Base-by-base conservation (phyloP, 2,888 invertebrate genomes). In the Dendrolimus houi region DNA sequence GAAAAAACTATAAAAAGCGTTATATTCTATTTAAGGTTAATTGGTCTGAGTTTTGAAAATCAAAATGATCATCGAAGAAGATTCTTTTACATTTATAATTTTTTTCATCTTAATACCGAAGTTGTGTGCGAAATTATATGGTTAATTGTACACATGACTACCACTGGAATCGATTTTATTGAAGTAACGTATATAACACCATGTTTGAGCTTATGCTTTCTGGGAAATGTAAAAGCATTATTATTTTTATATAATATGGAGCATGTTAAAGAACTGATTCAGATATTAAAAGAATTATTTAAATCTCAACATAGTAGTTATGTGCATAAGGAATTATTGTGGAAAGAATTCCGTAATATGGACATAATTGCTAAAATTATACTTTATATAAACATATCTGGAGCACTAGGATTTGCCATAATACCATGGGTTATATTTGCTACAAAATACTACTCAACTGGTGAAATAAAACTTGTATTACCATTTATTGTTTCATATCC, bases 401-500 rank as follows among this genome's bases (percentile, higher is more conserved):
- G 64, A 0, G 53, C 72, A 0, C 1, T 54, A 0, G 59, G 68
- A 7, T 81, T 80, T 64, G 66, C 60, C 7, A 9, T 67, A 8
- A 71, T 70, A 0, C 78, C 81, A 1, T 52, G 76, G 12, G 7
- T 69, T 9, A 55, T 75, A 8, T 65, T 64, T 53, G 62, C 58
- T 47, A 60, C 65, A 10, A 57, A 63, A 42, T 83, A 81, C 60
- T 64, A 60, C 8, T 59, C 60, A 13, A 69, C 73, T 1, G 74
- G 73, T 3, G 61, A 74, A 62, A 41, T 81, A 1, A 62, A 66
- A 54, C 62, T 80, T 9, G 60, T 65, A 42, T 58, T 74, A 13
- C 83, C 82, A 0, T 83, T 75, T 60, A 8, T 71, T 7, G 13
- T 74, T 13, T 69, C 68, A 60, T 83, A 79, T 70, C 83, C 83